phyloP scores from a whole-genome alignment of 2,797 vertebrate genomes.

The Tangara arthus region DNA sequence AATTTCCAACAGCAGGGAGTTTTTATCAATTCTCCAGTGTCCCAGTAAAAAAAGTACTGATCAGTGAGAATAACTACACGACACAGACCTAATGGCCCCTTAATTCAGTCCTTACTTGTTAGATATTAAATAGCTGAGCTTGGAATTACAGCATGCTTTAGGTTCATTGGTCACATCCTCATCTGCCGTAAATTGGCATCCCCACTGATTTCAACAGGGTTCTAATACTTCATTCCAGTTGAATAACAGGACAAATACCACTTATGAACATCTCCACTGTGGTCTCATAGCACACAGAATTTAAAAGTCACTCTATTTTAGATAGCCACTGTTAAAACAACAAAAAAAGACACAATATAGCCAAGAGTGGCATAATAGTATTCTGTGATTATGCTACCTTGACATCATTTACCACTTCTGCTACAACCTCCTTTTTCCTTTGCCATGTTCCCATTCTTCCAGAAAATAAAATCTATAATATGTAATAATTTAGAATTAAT shows the following conservation, averaged over 20 bases:
- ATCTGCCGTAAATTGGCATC: neutral
- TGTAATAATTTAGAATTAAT: slow-evolving; percentile 82
- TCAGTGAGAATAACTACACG: neutral
- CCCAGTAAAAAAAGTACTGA: neutral
- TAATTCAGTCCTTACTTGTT: neutral
- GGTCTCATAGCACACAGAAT: neutral
- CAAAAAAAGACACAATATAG: neutral
- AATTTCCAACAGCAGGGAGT: neutral
- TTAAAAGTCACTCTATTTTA: neutral
- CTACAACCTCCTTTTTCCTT: slow-evolving; percentile 32
- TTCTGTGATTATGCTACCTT: neutral
- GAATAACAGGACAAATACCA: neutral
- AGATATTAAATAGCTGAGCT: neutral
- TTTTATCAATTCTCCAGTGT: neutral
- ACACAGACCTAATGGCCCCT: neutral
- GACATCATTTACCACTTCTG: slow-evolving; percentile 51
- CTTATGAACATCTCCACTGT: neutral
- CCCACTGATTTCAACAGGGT: neutral
- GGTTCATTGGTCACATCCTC: neutral
- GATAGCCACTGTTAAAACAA: neutral
- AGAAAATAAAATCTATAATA: slow-evolving; percentile 79
- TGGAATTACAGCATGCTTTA: neutral
- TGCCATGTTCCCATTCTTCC: slow-evolving; percentile 60
- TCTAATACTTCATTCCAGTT: neutral
- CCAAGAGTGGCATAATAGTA: neutral